phyloP scores from a whole-genome alignment of 2,113 vertebrate genomes.

The Edolisoma coerulescens region DNA sequence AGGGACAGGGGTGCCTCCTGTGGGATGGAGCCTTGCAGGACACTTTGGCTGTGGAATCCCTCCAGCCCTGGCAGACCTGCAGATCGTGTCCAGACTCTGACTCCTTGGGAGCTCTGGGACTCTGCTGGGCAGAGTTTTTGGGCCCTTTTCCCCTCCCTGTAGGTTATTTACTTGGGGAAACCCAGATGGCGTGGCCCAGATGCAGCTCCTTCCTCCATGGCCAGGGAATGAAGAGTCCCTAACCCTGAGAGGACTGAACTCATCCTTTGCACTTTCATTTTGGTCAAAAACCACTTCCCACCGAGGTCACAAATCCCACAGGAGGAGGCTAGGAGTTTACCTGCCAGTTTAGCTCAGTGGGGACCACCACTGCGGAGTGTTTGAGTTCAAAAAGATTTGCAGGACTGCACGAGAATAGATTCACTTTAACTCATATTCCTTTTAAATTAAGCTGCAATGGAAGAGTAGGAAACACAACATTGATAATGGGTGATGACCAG shows the following conservation, averaged over 20 bases:
- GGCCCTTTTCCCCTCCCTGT: neutral
- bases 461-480: neutral
- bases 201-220: neutral
- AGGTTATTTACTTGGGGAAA: neutral
- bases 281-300: neutral
- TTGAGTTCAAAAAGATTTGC: neutral
- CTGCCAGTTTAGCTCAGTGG: neutral
- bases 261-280: neutral
- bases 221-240: neutral
- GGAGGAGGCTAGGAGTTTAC: neutral
- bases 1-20: neutral
- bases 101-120: neutral
- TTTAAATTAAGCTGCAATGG: neutral
- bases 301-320: neutral
- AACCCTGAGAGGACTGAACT: neutral
- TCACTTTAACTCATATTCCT: neutral
- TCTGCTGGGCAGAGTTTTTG: neutral
- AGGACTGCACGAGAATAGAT: neutral
- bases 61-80: neutral
- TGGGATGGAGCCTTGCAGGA: neutral
- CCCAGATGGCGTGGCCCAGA: neutral
- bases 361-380: neutral
- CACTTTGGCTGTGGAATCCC: rapidly evolving
- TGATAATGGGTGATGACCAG: neutral
- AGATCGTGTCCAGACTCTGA: neutral